These are phyloP conservation scores for Drosophila albomicans DNA, from an alignment of 1,140 invertebrate genomes.

Conservation along the genomic window DNA sequence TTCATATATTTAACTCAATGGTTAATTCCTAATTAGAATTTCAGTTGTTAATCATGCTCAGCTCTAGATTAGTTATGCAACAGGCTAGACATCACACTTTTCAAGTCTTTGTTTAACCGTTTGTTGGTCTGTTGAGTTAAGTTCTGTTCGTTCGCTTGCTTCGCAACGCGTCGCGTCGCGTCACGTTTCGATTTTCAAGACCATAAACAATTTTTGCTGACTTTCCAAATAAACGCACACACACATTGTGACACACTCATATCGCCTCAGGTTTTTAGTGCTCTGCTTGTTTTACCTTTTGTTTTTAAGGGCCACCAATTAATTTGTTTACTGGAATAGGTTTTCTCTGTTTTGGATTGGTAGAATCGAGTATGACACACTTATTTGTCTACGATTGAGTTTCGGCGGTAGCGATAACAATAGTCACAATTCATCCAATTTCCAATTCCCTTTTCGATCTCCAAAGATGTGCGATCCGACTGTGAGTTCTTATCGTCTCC, in stretches of 20 bases:
- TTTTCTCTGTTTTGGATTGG: background rate
- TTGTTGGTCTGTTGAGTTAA: background rate
- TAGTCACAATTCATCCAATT: constrained; percentile 40
- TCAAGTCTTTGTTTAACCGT: background rate
- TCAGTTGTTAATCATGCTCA: background rate
- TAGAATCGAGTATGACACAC: constrained; percentile 30
- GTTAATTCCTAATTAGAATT: background rate
- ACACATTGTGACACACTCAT: background rate
- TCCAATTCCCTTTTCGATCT: constrained; percentile 35
- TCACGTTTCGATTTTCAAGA: constrained; percentile 55
- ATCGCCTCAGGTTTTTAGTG: background rate
- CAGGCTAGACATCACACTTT: constrained; percentile 18
- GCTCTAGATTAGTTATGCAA: constrained; percentile 21
- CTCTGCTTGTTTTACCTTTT: constrained; percentile 24
- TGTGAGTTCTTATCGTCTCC: constrained; percentile 67
- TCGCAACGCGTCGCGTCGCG: constrained; percentile 7
- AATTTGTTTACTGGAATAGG: constrained; percentile 10
- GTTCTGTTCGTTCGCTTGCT: background rate
- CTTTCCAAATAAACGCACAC: constrained; percentile 21
- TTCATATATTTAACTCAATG: too few relatives aligned
- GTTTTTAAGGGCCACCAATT: constrained; percentile 22
- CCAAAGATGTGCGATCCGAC: constrained; percentile 30
- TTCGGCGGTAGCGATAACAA: constrained; percentile 47
- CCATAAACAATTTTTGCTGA: constrained; percentile 49
- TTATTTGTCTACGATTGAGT: constrained; percentile 23